phyloP scores from a whole-genome alignment of 2,888 invertebrate species.

The Teinopalpus imperialis region DNA sequence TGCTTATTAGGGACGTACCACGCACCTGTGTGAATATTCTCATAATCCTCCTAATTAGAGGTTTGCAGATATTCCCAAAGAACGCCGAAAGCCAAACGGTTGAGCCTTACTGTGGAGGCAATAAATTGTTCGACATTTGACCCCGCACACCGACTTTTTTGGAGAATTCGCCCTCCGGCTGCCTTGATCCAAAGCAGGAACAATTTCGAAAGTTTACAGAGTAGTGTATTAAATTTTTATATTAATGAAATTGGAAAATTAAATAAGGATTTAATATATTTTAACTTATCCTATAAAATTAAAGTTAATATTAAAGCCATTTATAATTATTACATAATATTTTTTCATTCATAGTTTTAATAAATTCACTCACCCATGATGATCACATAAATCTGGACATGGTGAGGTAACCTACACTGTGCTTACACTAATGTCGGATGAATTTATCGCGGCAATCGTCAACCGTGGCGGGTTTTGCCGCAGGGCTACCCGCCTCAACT shows the following conservation, averaged over 20 bases:
- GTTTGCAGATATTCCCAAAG: conserved; percentile 79
- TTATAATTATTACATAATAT: no score
- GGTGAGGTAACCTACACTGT: conserved; percentile 51
- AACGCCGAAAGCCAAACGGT: conserved; percentile 65
- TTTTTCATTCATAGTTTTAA: no score
- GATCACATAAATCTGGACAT: conserved; percentile 45
- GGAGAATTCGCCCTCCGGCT: conserved; percentile 73
- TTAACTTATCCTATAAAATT: no score
- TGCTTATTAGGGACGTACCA: conserved; percentile 75
- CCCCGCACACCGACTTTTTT: conserved; percentile 65
- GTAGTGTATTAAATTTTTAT: conserved; percentile 32
- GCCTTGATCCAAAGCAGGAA: conserved; percentile 47
- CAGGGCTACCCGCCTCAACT: conserved; percentile 66
- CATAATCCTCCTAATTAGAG: conserved; percentile 81
- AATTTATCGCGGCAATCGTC: conserved; percentile 79
- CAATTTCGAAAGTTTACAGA: conserved; percentile 53
- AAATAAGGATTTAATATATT: no score
- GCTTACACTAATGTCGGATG: conserved; percentile 66
- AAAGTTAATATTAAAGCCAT: no score
- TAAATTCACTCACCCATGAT: no score
- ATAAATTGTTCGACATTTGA: conserved; percentile 82
- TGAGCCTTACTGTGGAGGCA: conserved; percentile 74
- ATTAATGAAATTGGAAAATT: no score
- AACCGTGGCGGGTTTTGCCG: conserved; percentile 71
- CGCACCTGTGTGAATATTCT: conserved; percentile 81